A percentile compares a stretch with the other conserved stretches of the same genome.
Conservation (phyloP, 1,140 invertebrate genomes). For the Micrasema longulum region DNA sequence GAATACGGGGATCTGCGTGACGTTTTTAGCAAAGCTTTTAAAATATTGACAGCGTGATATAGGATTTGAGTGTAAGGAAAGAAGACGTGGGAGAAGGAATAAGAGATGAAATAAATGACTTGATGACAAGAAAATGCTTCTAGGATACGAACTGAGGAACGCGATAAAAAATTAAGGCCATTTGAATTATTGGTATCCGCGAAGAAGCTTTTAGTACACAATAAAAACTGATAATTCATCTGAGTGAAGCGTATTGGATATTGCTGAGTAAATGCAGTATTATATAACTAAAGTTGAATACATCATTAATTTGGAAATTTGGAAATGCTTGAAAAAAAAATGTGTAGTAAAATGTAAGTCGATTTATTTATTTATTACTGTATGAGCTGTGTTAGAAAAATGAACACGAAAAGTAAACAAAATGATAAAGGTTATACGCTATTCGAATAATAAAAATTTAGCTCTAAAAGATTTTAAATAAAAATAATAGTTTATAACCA, state of each 20-base stretch:
- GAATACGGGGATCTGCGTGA: neutral
- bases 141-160: constrained; percentile 34
- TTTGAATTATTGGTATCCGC: constrained; percentile 34
- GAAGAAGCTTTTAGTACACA: constrained; percentile 21
- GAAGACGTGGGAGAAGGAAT: constrained; percentile 17
- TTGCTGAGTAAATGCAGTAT: neutral
- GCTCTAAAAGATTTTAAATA: too few relatives aligned
- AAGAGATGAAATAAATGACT: constrained; percentile 42
- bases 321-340: neutral
- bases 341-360: neutral
- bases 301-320: neutral
- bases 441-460: too few relatives aligned
- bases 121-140: constrained; percentile 53
- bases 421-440: too few relatives aligned
- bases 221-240: constrained; percentile 13
- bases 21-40: constrained; percentile 25
- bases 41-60: constrained; percentile 33
- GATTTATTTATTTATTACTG: neutral
- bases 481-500: too few relatives aligned
- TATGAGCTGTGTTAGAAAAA: neutral
- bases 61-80: constrained; percentile 2
- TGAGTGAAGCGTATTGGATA: constrained; percentile 3
- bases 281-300: neutral
- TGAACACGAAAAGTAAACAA: too few relatives aligned
- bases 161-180: constrained; percentile 14